Evolutionary conservation across 2,113 vertebrate genomes (phyloP).

Genomic region (Oncorhynchus nerka): DNA sequence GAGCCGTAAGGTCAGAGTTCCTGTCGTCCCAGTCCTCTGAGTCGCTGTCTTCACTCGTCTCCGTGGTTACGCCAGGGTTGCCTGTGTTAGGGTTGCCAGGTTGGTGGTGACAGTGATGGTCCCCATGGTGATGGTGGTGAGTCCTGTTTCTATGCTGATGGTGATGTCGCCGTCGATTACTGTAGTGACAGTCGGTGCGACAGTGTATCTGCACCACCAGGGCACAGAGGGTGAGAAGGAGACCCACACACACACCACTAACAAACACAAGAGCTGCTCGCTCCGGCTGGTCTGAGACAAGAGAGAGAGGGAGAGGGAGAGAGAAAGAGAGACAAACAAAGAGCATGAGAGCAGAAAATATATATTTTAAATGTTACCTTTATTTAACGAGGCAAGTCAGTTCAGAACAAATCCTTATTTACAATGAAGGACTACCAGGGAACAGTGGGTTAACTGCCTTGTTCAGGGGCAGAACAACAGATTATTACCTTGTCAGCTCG

Average conservation of each 20-base stretch:
- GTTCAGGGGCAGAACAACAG: too few species aligned
- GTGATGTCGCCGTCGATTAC: constrained; percentile 53
- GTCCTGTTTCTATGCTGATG: constrained; percentile 24
- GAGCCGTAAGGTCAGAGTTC: constrained; percentile 74
- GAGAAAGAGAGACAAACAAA: neutral
- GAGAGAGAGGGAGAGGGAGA: neutral
- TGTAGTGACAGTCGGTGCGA: constrained; percentile 80
- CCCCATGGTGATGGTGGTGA: constrained; percentile 23
- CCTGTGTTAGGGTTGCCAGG: constrained; percentile 33
- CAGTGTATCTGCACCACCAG: constrained; percentile 89
- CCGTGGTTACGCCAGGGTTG: constrained; percentile 30
- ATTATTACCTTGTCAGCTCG: too few species aligned
- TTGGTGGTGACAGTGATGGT: constrained; percentile 16
- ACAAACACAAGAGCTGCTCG: constrained; percentile 89
- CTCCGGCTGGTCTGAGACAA: constrained; percentile 84
- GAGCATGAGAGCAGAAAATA: neutral
- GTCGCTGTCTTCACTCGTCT: constrained; percentile 64
- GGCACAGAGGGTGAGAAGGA: constrained; percentile 86
- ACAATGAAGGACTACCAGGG: too few species aligned
- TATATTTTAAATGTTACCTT: too few species aligned
- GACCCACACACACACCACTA: constrained; percentile 85
- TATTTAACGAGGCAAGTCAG: too few species aligned
- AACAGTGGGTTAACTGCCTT: too few species aligned
- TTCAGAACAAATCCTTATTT: too few species aligned
- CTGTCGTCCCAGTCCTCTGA: constrained; percentile 82